Conservation (phyloP, 2,113 vertebrate genomes). For the Madoqua kirkii region DNA sequence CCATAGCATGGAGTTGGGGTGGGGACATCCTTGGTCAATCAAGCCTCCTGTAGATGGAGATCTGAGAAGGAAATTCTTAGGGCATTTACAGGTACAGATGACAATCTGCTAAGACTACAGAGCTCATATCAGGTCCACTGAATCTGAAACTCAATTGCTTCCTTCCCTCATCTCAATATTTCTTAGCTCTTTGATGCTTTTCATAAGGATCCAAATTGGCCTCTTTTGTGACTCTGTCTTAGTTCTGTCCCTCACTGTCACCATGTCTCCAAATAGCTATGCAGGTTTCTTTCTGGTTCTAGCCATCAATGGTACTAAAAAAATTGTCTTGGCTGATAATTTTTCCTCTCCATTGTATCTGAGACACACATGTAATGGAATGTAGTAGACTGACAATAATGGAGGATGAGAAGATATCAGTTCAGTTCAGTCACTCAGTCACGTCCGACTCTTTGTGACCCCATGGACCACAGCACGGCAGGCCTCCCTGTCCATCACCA, state of each 20-base stretch:
- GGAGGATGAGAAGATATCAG: background rate
- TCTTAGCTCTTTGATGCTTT: background rate
- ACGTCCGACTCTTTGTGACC: background rate
- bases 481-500: background rate
- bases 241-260: background rate
- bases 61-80: background rate
- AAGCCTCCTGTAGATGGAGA: background rate
- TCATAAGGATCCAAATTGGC: background rate
- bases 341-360: background rate
- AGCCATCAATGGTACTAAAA: background rate
- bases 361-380: background rate
- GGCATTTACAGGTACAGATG: rapidly evolving
- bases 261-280: background rate
- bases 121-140: background rate
- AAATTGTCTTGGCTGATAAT: background rate
- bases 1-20: background rate
- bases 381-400: background rate
- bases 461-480: background rate
- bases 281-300: background rate
- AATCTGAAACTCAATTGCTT: background rate
- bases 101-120: no score
- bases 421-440: background rate
- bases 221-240: background rate
- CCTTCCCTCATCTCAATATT: background rate
- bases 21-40: rapidly evolving